phyloP scores from a whole-genome alignment of 2,888 invertebrate species.

The Orthosia incerta region DNA sequence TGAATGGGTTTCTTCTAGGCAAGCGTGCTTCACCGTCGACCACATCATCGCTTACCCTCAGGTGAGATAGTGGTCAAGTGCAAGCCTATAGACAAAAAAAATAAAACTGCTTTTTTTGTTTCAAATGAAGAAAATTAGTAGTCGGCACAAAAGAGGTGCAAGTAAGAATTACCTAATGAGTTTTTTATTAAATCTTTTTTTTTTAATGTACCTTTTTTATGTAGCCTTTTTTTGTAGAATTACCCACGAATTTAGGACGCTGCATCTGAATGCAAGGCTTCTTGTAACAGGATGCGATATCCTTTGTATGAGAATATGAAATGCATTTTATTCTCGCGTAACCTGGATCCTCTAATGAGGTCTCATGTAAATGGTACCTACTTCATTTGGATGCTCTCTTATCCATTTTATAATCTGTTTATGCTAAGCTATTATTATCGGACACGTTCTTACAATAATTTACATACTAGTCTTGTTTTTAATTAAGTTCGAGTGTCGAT shows the following conservation, averaged over 20 bases:
- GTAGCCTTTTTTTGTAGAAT: constrained; percentile 56
- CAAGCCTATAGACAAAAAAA: too few species aligned
- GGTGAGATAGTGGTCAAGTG: too few species aligned
- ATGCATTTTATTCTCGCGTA: constrained; percentile 67
- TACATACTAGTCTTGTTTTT: constrained; percentile 31
- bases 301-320: constrained; percentile 74
- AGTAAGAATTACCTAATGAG: too few species aligned
- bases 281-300: constrained; percentile 75
- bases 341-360: constrained; percentile 54
- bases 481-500: constrained; percentile 16
- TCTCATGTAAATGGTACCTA: constrained; percentile 49
- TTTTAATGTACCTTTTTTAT: too few species aligned
- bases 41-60: too few species aligned
- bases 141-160: too few species aligned
- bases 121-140: too few species aligned
- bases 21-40: too few species aligned
- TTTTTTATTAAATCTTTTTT: too few species aligned
- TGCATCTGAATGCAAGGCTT: constrained; percentile 77
- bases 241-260: constrained; percentile 70
- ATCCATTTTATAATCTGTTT: constrained; percentile 53
- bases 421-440: constrained; percentile 50
- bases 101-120: too few species aligned
- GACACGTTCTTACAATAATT: constrained; percentile 51
- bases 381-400: constrained; percentile 55
- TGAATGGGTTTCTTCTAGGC: too few species aligned